Percentiles rank a stretch among this genome's conserved stretches.
Evolutionary conservation across 2,113 vertebrate species (phyloP).

Genomic region (Podarcis raffonei): DNA sequence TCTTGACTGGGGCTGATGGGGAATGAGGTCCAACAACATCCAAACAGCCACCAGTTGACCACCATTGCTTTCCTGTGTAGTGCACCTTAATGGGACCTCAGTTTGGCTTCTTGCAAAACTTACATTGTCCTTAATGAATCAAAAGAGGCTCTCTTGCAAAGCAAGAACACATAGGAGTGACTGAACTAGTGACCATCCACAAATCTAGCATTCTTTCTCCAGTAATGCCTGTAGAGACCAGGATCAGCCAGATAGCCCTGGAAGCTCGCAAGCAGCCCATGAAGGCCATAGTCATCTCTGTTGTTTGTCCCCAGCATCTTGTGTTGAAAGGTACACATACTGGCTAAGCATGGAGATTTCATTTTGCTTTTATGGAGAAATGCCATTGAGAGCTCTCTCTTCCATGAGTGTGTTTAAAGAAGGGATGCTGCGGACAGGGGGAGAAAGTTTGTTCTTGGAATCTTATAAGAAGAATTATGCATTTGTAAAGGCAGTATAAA

Average conservation of each 20-base stretch:
- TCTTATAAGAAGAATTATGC: not conserved
- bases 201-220: not conserved
- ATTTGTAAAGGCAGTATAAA: not conserved
- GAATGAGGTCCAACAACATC: not conserved
- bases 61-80: not conserved
- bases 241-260: too few species aligned
- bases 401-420: not conserved
- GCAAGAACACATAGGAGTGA: not conserved
- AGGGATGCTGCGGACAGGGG: not conserved
- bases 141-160: too few species aligned
- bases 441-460: not conserved
- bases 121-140: not conserved
- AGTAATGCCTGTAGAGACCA: not conserved
- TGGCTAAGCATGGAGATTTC: not conserved
- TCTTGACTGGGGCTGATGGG: not conserved
- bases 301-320: not conserved
- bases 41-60: not conserved
- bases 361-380: not conserved
- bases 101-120: not conserved
- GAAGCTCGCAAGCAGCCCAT: not conserved
- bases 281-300: not conserved
- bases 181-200: not conserved
- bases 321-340: not conserved
- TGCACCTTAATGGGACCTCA: not conserved
- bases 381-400: not conserved